These are phyloP conservation scores for Muscidifurax raptorellus DNA, from an alignment of 1,140 invertebrate species.

Conservation along the genomic window DNA sequence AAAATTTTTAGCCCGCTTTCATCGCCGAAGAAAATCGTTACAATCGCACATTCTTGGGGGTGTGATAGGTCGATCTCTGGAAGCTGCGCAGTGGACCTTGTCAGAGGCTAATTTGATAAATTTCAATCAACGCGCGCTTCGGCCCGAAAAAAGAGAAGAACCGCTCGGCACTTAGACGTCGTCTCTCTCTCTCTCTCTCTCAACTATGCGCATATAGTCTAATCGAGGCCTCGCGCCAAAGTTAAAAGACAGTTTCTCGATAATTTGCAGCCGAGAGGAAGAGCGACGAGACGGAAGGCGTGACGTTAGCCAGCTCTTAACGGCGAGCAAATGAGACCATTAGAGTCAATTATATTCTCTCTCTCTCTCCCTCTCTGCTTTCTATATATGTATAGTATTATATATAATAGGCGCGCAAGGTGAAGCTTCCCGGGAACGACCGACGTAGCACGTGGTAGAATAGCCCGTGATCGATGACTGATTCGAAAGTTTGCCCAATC, in stretches of 20 bases:
- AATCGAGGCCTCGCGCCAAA: background rate
- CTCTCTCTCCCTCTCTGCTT: no score
- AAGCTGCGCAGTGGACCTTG: background rate
- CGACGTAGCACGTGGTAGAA: conserved; percentile 44
- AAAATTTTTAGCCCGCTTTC: background rate
- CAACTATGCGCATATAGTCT: no score
- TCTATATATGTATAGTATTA: background rate
- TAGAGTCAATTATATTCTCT: conserved; percentile 19
- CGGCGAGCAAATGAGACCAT: conserved; percentile 4
- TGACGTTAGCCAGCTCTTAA: no score
- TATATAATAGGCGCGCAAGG: background rate
- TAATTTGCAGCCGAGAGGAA: background rate
- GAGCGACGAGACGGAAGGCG: background rate
- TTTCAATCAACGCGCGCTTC: background rate
- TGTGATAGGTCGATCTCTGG: conserved; percentile 21
- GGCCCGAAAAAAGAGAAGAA: background rate
- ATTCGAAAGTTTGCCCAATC: conserved; percentile 31
- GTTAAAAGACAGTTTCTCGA: conserved; percentile 11
- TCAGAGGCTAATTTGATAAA: background rate
- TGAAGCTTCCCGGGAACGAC: conserved; percentile 24
- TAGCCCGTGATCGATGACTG: conserved; percentile 46
- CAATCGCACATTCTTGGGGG: background rate
- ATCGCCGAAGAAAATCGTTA: conserved; percentile 4
- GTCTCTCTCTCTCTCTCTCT: no score
- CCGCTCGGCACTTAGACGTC: background rate